These are phyloP conservation scores for Danio choprae DNA, from an alignment of 2,797 vertebrate species.

Conservation along the genomic window DNA sequence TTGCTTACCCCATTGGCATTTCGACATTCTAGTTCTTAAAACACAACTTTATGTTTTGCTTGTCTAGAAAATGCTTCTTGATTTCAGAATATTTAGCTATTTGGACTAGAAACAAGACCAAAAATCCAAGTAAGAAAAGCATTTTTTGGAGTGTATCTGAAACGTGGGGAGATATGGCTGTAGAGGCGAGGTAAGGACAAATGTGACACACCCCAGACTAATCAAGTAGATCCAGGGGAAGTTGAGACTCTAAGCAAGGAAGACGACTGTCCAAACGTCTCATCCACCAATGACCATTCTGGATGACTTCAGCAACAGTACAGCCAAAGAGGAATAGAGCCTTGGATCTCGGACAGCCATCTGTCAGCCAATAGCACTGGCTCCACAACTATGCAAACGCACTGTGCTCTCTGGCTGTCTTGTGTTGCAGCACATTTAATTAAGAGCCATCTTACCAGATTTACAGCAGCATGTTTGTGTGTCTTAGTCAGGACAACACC, in stretches of 20 bases:
- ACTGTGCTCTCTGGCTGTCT: constrained; percentile 56
- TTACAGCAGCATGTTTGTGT: constrained; percentile 65
- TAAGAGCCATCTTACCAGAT: constrained; percentile 61
- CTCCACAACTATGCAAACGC: constrained; percentile 59
- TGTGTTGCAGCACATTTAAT: constrained; percentile 67
- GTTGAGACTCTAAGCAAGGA: constrained; percentile 22
- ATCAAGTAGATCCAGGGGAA: neutral
- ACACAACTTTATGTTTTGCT: too few relatives aligned
- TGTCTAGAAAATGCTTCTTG: too few relatives aligned
- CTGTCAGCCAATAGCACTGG: constrained; percentile 60
- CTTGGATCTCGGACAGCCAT: constrained; percentile 49
- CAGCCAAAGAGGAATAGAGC: constrained; percentile 61
- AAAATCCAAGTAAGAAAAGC: too few relatives aligned
- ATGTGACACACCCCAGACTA: constrained; percentile 27
- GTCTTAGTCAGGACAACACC: constrained; percentile 63
- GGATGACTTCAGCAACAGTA: constrained; percentile 11
- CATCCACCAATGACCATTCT: constrained; percentile 11
- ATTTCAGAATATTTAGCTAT: too few relatives aligned
- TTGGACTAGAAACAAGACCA: too few relatives aligned
- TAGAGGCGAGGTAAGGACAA: constrained; percentile 19
- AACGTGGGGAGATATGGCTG: neutral
- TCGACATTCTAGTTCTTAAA: too few relatives aligned
- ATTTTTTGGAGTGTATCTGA: too few relatives aligned
- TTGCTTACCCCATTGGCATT: too few relatives aligned
- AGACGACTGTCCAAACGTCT: constrained; percentile 24